phyloP scores from a whole-genome alignment of 2,113 vertebrate genomes.

The Taxidea taxus region DNA sequence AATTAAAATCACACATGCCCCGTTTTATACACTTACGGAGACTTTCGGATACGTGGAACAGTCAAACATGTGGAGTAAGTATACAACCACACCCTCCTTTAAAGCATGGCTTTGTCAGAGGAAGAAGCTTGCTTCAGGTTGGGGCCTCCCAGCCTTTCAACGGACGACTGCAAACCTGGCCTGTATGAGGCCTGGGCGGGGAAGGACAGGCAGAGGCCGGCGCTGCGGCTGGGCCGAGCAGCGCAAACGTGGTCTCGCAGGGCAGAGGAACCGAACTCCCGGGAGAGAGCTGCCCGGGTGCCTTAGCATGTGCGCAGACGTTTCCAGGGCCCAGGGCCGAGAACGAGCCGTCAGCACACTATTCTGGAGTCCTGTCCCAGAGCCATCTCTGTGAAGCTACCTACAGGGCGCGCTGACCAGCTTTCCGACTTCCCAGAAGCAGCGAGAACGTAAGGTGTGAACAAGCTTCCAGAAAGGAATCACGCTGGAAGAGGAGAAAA shows the following conservation, averaged over 20 bases:
- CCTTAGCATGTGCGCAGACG: not conserved
- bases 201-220: not conserved
- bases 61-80: not conserved
- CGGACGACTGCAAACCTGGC: not conserved
- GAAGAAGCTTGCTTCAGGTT: not conserved
- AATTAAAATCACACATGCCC: not conserved
- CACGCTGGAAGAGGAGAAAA: not conserved
- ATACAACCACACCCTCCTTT: not conserved
- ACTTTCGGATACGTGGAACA: not conserved
- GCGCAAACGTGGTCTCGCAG: not conserved
- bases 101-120: not conserved
- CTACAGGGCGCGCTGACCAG: not conserved
- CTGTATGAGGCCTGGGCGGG: accelerated
- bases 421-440: not conserved
- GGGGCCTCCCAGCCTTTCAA: not conserved
- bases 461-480: not conserved
- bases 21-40: not conserved
- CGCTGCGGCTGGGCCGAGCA: not conserved
- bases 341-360: not conserved
- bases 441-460: not conserved
- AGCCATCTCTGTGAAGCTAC: not conserved
- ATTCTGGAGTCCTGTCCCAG: not conserved
- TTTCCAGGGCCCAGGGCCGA: not conserved
- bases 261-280: not conserved
- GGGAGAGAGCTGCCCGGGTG: not conserved